A percentile compares a stretch with the other conserved stretches of the same genome.
Conservation (phyloP, 2,113 vertebrate genomes). For the Zingel zingel region DNA sequence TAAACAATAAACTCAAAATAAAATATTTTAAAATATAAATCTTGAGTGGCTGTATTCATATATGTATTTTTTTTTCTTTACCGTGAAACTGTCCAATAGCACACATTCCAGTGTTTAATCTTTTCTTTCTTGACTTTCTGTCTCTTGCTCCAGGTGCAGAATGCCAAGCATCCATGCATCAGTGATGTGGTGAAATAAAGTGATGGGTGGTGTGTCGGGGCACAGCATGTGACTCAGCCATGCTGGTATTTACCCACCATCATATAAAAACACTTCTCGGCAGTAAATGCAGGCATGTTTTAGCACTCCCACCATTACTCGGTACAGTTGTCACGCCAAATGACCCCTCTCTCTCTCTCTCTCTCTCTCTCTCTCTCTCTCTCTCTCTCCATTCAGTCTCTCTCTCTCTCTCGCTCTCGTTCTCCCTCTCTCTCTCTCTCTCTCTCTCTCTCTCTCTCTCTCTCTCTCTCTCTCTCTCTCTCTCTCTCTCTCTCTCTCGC, state of each 20-base stretch:
- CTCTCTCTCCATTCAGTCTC: neutral
- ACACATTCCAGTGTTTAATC: conserved; percentile 11
- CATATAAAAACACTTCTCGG: conserved; percentile 5
- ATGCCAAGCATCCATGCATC: conserved; percentile 40
- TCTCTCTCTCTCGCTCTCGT: neutral
- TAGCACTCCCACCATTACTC: neutral
- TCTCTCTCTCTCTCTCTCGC: no score
- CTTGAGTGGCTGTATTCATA: neutral
- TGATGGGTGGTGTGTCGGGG: conserved; percentile 32
- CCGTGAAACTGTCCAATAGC: neutral
- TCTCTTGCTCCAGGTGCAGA: conserved; percentile 55
- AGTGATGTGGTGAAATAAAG: conserved; percentile 52
- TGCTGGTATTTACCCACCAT: conserved; percentile 39
- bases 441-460: neutral
- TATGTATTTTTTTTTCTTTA: neutral
- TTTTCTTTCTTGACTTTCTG: conserved; percentile 15
- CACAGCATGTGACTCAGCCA: conserved; percentile 55
- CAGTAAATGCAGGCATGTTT: conserved; percentile 19
- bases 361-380: neutral
- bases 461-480: neutral
- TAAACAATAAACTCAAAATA: neutral
- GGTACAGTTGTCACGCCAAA: conserved; percentile 3
- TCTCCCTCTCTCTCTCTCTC: neutral
- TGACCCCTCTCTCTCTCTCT: neutral
- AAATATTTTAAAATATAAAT: neutral